Conservation (phyloP, 2,797 vertebrate genomes). For the Pyrrhura leucotis region DNA sequence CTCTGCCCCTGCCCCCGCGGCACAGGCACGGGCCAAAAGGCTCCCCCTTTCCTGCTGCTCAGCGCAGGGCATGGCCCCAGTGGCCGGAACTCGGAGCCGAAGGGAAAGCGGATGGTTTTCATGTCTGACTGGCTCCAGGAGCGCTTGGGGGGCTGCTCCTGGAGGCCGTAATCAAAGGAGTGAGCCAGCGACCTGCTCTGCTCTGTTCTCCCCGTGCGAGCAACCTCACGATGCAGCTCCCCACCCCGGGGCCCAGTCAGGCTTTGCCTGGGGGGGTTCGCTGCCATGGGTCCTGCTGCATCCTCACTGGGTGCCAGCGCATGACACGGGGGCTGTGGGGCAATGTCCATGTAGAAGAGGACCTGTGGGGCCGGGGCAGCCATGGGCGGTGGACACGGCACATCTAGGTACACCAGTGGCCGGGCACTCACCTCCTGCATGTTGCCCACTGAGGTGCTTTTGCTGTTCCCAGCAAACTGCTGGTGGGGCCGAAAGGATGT, state of each 20-base stretch:
- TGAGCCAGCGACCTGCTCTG: neutral
- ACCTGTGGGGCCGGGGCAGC: slow-evolving; percentile 60
- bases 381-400: slow-evolving; percentile 24
- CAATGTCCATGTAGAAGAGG: slow-evolving; percentile 81
- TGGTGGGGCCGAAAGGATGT: slow-evolving; percentile 75
- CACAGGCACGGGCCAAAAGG: slow-evolving; percentile 40
- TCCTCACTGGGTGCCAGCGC: slow-evolving; percentile 56
- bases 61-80: slow-evolving; percentile 88
- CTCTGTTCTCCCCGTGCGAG: neutral
- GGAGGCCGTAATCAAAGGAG: slow-evolving; percentile 19
- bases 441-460: slow-evolving; percentile 65
- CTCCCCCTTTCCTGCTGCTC: slow-evolving; percentile 75
- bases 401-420: slow-evolving; percentile 68
- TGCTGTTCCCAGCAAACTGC: slow-evolving; percentile 33
- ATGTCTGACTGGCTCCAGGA: slow-evolving; percentile 90
- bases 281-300: neutral
- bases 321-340: slow-evolving; percentile 63
- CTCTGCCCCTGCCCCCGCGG: slow-evolving; percentile 72
- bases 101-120: slow-evolving; percentile 83
- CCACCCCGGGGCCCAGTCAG: neutral
- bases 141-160: slow-evolving; percentile 81
- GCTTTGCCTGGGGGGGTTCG: slow-evolving; percentile 65
- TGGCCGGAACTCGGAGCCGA: slow-evolving; percentile 88
- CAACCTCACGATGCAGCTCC: neutral
- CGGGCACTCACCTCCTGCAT: slow-evolving; percentile 34